Conservation (phyloP, 2,797 vertebrate species). For the Micromesistius poutassou region DNA sequence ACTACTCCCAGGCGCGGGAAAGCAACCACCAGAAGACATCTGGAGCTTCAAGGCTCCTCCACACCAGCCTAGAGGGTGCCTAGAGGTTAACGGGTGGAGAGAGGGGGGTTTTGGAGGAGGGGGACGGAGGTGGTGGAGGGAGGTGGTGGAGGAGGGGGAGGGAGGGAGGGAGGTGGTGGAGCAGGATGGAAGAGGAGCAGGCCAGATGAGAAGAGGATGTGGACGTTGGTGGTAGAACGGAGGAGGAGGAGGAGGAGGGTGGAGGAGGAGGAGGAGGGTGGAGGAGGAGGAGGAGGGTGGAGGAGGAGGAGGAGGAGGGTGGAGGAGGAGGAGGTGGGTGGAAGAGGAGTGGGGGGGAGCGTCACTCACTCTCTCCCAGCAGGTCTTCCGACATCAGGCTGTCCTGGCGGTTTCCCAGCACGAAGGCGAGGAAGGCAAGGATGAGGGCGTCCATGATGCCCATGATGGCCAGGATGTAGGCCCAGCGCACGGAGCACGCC, state of each 20-base stretch:
- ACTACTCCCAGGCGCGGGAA: too few species aligned
- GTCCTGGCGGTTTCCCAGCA: slow-evolving; percentile 97
- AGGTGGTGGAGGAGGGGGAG: not conserved
- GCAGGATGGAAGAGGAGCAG: not conserved
- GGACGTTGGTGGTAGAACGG: not conserved
- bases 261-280: not conserved
- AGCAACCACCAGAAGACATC: too few species aligned
- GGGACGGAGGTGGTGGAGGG: too few species aligned
- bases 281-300: not conserved
- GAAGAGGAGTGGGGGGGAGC: too few species aligned
- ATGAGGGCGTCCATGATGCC: slow-evolving; percentile 97
- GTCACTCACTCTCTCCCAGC: slow-evolving; percentile 97
- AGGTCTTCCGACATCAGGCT: slow-evolving; percentile 95
- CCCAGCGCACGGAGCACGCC: slow-evolving; percentile 97
- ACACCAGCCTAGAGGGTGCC: too few species aligned
- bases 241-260: not conserved
- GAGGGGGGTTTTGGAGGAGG: too few species aligned
- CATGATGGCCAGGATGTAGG: slow-evolving; percentile 98
- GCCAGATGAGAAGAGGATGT: too few species aligned
- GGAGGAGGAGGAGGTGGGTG: not conserved
- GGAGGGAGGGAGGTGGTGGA: not conserved
- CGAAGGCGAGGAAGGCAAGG: slow-evolving; percentile 96
- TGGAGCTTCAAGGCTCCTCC: too few species aligned
- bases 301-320: not conserved
- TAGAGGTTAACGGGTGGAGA: too few species aligned